These are phyloP conservation scores for Montipora capitata DNA, from an alignment of 92 coral and sea anemone species.

Conservation along the genomic window DNA sequence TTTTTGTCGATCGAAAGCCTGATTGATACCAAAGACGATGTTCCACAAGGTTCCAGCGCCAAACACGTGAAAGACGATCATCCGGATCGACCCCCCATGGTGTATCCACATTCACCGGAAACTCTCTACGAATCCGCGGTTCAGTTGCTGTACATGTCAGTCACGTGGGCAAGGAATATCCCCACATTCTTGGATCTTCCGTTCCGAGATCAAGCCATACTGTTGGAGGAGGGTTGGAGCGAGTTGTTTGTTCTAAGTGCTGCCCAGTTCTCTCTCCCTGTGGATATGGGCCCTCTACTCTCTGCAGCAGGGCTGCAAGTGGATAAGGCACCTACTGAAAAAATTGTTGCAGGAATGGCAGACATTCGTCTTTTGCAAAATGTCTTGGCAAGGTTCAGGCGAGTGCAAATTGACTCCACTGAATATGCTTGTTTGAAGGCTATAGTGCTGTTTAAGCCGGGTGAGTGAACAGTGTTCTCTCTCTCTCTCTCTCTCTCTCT, in stretches of 20 bases:
- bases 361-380: constrained; percentile 95
- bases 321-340: constrained; percentile 88
- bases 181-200: constrained; percentile 99
- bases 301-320: constrained; percentile 92
- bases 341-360: constrained; percentile 93
- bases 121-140: constrained; percentile 95
- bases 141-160: constrained; percentile 97
- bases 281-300: constrained; percentile 94
- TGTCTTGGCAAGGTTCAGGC: constrained; percentile 90
- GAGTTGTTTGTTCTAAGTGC: constrained; percentile 97
- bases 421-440: constrained; percentile 99
- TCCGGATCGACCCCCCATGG: constrained; percentile 49
- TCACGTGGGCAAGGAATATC: constrained; percentile 98
- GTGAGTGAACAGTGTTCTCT: constrained; percentile 56
- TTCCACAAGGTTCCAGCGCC: constrained; percentile 46
- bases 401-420: constrained; percentile 93
- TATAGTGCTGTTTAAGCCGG: constrained; percentile 96
- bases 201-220: constrained; percentile 98
- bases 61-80: constrained; percentile 29
- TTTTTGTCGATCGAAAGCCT: constrained; percentile 86
- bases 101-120: constrained; percentile 70
- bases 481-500: no score
- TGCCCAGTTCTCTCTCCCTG: constrained; percentile 94
- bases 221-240: constrained; percentile 99
- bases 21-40: constrained; percentile 74